Base-by-base conservation (phyloP, 2,797 vertebrate species). In the Silurus aristotelis region DNA sequence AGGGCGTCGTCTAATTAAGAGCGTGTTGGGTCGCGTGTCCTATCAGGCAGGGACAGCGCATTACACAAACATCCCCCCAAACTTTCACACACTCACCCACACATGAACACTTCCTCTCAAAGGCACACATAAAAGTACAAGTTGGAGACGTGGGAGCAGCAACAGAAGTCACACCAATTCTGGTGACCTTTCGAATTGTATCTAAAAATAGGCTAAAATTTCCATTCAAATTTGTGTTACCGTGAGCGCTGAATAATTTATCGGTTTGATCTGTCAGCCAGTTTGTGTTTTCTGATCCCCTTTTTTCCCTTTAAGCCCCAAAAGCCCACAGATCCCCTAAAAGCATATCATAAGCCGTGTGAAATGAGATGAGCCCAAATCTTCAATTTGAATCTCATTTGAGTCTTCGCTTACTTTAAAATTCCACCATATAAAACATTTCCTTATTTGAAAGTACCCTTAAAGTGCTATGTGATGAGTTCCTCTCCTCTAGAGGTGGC, bases 1-100 rank as follows among this genome's bases (percentile, higher is more conserved):
- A 95, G 94, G 94, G 95, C 93, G 94, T 95, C 94, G 94, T 95
- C 94, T 96, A 96, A 96, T 95, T 95, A 95, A 93, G 91, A 94
- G 92, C 91, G 91, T 95, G 94, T 95, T 93, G 90, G 93, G 87
- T 93, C 93, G 31, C 91, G 91, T 95, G 94, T 95, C 88, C 93
- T 93, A 94, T 94, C 94, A 95, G 93, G 93, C 93, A 91, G 92
- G 92, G 91, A 93, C 93, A 90, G 87, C 85, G 80, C 89, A 88
- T 79, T 78, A 88, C 82, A 70, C 66, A 82, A 87, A 85, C 88
- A 88, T 91, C 71, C 70, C 82, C 78, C 60, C 61, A 79, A 60
- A 81, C 63, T 70, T 63, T 55, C 83, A 68, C 71, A 79, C 46
- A 38, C 43, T 22, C 43, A 64, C 31, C 22, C 82, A 46, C 19